These are phyloP conservation scores for Listronotus oregonensis DNA, from an alignment of 1,140 invertebrate species.

Conservation along the genomic window DNA sequence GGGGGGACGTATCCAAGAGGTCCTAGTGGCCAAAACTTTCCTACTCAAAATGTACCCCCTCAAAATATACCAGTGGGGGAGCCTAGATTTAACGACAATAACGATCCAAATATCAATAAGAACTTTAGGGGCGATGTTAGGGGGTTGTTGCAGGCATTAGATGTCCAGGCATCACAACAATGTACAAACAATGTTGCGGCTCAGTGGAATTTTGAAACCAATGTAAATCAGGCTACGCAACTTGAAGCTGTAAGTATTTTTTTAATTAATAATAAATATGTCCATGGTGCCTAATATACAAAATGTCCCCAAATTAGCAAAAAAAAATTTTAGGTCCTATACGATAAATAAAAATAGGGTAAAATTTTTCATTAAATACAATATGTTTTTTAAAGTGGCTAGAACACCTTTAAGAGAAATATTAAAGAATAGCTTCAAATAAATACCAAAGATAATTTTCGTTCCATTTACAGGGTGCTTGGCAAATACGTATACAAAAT, in stretches of 20 bases:
- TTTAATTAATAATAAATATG: slow-evolving; percentile 10
- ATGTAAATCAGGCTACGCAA: slow-evolving; percentile 82
- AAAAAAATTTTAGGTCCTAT: too few species aligned
- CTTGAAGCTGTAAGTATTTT: slow-evolving; percentile 74
- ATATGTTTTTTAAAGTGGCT: too few species aligned
- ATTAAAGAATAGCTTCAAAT: too few species aligned
- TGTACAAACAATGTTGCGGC: slow-evolving; percentile 82
- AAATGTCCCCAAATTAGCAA: too few species aligned
- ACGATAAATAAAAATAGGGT: too few species aligned
- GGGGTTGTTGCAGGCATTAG: slow-evolving; percentile 56
- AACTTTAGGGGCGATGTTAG: slow-evolving; percentile 37
- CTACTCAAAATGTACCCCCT: slow-evolving; percentile 2
- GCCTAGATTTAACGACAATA: background rate
- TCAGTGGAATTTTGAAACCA: slow-evolving; percentile 87
- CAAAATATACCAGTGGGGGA: background rate
- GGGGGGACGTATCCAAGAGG: too few species aligned
- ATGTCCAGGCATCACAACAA: slow-evolving; percentile 73
- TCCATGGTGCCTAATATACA: too few species aligned
- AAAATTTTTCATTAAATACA: too few species aligned
- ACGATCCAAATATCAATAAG: slow-evolving; percentile 17
- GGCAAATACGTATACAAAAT: too few species aligned
- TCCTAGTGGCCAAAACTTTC: slow-evolving; percentile 9
- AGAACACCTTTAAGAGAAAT: too few species aligned
- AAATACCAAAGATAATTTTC: too few species aligned
- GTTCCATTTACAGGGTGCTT: too few species aligned